These are phyloP conservation scores for Drosophila ogumai DNA, from an alignment of 1,140 invertebrate species.

Conservation along the genomic window DNA sequence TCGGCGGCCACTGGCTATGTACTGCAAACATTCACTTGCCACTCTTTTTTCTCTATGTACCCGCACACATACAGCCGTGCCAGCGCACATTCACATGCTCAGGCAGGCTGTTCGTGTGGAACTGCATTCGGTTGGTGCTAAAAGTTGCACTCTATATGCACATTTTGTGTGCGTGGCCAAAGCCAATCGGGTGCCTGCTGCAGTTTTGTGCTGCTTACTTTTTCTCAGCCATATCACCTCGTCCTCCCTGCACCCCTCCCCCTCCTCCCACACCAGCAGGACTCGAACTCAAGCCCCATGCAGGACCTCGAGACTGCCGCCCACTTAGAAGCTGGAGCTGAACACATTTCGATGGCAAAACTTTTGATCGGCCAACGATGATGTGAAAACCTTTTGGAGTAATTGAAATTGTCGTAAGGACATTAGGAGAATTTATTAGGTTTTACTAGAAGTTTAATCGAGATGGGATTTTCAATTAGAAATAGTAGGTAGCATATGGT, in stretches of 20 bases:
- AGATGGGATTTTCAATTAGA: neutral
- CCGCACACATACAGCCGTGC: conserved; percentile 7
- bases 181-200: conserved; percentile 79
- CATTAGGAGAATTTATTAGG: conserved; percentile 18
- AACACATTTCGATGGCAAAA: conserved; percentile 29
- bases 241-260: too few species aligned
- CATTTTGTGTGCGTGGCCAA: conserved; percentile 82
- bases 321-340: conserved; percentile 21
- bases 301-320: conserved; percentile 25
- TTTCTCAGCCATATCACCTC: conserved; percentile 38
- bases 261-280: neutral
- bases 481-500: too few species aligned
- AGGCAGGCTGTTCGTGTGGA: conserved; percentile 54
- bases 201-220: conserved; percentile 66
- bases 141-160: conserved; percentile 85
- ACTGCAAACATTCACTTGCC: conserved; percentile 78
- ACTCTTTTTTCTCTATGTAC: conserved; percentile 65
- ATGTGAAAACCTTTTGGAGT: conserved; percentile 39
- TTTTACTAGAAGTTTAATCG: neutral
- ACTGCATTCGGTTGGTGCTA: conserved; percentile 84
- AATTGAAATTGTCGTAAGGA: conserved; percentile 34
- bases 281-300: conserved; percentile 22
- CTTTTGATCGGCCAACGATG: conserved; percentile 28
- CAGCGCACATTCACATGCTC: conserved; percentile 21
- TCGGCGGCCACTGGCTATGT: conserved; percentile 57